Evolutionary conservation across 2,113 vertebrate species (phyloP).

Genomic region (Phylloscopus trochilus): DNA sequence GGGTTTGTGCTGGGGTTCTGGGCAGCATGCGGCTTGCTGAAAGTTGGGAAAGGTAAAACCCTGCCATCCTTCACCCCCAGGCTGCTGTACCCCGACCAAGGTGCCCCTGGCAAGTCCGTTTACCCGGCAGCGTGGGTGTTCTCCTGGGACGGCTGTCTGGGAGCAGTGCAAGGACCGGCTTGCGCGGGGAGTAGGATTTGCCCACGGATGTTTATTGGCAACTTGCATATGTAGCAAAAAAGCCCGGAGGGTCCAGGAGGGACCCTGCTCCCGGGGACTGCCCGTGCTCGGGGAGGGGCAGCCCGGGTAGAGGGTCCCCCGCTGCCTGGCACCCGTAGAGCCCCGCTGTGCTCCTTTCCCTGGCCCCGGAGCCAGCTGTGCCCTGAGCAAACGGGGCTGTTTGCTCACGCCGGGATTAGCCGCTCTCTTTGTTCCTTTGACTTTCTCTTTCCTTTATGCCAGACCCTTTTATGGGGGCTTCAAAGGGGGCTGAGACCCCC

Average conservation of each 20-base stretch:
- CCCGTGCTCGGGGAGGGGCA: background rate
- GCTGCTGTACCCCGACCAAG: too few relatives aligned
- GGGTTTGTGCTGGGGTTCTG: background rate
- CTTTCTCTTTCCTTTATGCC: conserved; percentile 57
- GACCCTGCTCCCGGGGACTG: background rate
- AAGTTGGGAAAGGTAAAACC: background rate
- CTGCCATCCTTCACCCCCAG: background rate
- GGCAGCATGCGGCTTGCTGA: background rate
- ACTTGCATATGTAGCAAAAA: conserved; percentile 64
- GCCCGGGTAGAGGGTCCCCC: background rate
- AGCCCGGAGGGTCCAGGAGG: background rate
- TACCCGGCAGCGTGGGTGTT: background rate
- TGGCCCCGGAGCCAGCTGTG: conserved; percentile 27
- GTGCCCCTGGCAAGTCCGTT: background rate
- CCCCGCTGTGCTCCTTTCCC: conserved; percentile 12
- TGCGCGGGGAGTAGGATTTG: conserved; percentile 57
- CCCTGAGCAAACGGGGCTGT: conserved; percentile 49
- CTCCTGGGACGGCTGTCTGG: background rate
- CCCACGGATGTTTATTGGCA: conserved; percentile 65
- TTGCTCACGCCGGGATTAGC: conserved; percentile 56
- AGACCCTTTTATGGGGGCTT: conserved; percentile 53
- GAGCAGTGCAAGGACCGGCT: background rate
- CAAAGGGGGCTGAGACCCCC: conserved; percentile 32
- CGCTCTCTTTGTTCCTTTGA: conserved; percentile 57
- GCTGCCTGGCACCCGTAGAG: background rate